Evolutionary conservation across 2,888 invertebrate genomes (phyloP), one percentile per base, ranked within the genome.

Genomic region (Baccha elongata): DNA sequence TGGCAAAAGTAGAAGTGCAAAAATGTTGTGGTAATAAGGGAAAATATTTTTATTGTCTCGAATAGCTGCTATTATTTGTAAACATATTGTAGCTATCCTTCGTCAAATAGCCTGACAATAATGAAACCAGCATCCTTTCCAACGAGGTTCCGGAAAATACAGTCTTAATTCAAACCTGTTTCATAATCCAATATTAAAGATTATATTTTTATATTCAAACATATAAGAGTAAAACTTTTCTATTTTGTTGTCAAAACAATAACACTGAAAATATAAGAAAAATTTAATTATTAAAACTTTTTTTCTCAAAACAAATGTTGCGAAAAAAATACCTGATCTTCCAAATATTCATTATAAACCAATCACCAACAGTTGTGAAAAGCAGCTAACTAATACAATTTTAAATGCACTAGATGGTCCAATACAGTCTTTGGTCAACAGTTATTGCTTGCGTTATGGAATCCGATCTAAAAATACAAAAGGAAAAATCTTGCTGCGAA

Each of bases 81-180:
- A 32, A 11, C 19, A 52, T 15, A 32, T 52, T 5, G 32, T 52
- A 10, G n/a, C 3, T n/a, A 52, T 52, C 32, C 17, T 32, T 10
- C 32, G 23, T 8, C 52, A 11, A 52, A 32, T 32, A 17, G 52
- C 35, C 32, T 52, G 35, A 13, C 29, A 48, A 48, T 26, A 50
- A 15, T 50, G 48, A 7, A 29, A 26, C 26, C 50, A 26, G 26
- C 29, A 50, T 26, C 29, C 26, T 11, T 21, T 21, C 8, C 4
- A 32, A 8, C 5, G 29, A 7, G 8, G 7, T 6, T 32, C 7
- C 8, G 29, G 29, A 32, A 32, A 32, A 32, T 1, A 8, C 1
- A 1, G 5, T 8, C 7, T 32, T 8, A 32, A 8, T 32, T 5
- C 29, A 32, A 8, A 4, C 29, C 29, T 1, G 29, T 32, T 32